A percentile compares a stretch with the other conserved stretches of the same genome.
Evolutionary conservation across 1,140 invertebrate species (phyloP).

Genomic region (Drosophila kurseongensis): DNA sequence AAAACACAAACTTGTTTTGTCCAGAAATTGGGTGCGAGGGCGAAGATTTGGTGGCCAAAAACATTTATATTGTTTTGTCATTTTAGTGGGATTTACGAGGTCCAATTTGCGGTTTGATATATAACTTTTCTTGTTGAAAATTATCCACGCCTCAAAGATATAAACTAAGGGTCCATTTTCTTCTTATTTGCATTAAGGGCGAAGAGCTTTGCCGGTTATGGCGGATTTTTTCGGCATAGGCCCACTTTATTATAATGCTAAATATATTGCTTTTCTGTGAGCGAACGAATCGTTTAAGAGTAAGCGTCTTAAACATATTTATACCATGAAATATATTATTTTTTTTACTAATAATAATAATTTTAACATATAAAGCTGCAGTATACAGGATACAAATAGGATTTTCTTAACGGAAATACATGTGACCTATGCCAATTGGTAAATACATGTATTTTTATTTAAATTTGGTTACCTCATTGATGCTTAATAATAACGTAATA

Average conservation of each 20-base stretch:
- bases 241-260: not conserved
- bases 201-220: not conserved
- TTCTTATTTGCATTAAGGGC: not conserved
- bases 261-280: not conserved
- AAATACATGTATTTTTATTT: too few relatives aligned
- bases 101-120: conserved; percentile 49
- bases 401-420: too few relatives aligned
- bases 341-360: too few relatives aligned
- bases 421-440: too few relatives aligned
- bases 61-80: conserved; percentile 69
- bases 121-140: conserved; percentile 19
- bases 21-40: conserved; percentile 12
- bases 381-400: too few relatives aligned
- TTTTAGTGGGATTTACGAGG: conserved; percentile 55
- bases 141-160: conserved; percentile 13
- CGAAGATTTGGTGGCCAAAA: conserved; percentile 17
- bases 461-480: too few relatives aligned
- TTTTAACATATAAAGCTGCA: too few relatives aligned
- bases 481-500: too few relatives aligned
- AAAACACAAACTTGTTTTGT: conserved; percentile 30
- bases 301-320: not conserved
- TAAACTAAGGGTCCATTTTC: not conserved
- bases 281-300: not conserved
- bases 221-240: too few relatives aligned
- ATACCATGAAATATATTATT: too few relatives aligned